Evolutionary conservation across 2,797 vertebrate species (phyloP).

Genomic region (Enteromius mattozi): DNA sequence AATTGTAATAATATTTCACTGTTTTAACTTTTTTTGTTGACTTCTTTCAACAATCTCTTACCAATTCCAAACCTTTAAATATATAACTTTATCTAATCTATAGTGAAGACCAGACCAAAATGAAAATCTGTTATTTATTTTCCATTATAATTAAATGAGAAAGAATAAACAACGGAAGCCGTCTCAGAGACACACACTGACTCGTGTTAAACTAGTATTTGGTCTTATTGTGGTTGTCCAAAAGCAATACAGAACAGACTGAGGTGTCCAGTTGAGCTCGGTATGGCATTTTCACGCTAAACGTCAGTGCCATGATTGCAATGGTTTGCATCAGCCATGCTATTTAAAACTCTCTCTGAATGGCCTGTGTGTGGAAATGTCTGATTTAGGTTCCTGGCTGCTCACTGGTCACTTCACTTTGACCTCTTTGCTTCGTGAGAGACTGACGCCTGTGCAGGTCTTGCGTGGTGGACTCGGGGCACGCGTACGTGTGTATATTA

Average conservation of each 20-base stretch:
- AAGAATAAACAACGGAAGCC: not conserved
- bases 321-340: slow-evolving; percentile 56
- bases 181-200: not conserved
- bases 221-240: not conserved
- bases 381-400: slow-evolving; percentile 29
- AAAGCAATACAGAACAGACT: not conserved
- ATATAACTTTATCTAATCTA: not conserved
- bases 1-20: not conserved
- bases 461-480: not conserved
- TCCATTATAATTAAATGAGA: not conserved
- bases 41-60: not conserved
- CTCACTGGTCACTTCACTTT: not conserved
- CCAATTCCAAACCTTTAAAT: not conserved
- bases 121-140: not conserved
- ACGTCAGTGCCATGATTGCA: slow-evolving; percentile 37
- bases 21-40: not conserved
- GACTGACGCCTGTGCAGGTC: not conserved
- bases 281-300: slow-evolving; percentile 25
- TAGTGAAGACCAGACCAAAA: not conserved
- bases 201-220: not conserved
- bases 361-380: slow-evolving; percentile 39
- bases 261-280: slow-evolving; percentile 24
- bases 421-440: not conserved
- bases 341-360: slow-evolving; percentile 54
- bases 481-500: slow-evolving; percentile 35